Evolutionary conservation across 2,797 vertebrate species (phyloP), one percentile per base, ranked within the genome.

Genomic region (Phataginus tricuspis): DNA sequence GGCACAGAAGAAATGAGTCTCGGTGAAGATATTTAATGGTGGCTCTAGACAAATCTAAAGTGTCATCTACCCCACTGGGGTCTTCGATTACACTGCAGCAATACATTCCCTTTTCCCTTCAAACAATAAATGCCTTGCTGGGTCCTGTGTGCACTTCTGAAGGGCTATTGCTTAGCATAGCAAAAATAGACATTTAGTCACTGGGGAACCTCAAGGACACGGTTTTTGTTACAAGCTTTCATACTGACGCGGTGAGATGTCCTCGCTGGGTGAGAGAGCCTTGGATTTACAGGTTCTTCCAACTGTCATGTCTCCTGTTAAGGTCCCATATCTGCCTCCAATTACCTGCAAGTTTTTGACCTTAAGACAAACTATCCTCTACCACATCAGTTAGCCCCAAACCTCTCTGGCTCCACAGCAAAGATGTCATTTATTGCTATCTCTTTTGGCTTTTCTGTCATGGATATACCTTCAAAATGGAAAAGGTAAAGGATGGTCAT

Each of bases 181-280:
- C 69, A 79, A 82, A 96, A 89, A 42, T 88, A 63, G 64, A 66
- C 14, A 63, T 19, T 45, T 69, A 13, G 27, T 86, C 94, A 83
- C 63, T 64, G 59, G 66, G 34, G 86, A 90, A 18, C 45, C 29
- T 71, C 71, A 16, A 31, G 55, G 66, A 45, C 25, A 39, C 9
- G 10, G 12, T 25, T 42, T 75, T 53, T 31, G 39, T 92, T 72
- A 16, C 2, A 13, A 31, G 34, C 15, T 71, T 94, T 77, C 55
- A 15, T 55, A 49, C 7, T 12, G 34, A n/a, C 53, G 51, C 5
- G 34, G n/a, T 31, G 8, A 86, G 45, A 63, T 87, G 27, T 34
- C 1, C 18, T 78, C 27, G 27, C 31, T 12, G 11, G 71, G 21
- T 29, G 34, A 83, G 21, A 61, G 21, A 80, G 31, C 12, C 37